Evolutionary conservation across 1,140 invertebrate species (phyloP).

Genomic region (Papilio polyxenes): DNA sequence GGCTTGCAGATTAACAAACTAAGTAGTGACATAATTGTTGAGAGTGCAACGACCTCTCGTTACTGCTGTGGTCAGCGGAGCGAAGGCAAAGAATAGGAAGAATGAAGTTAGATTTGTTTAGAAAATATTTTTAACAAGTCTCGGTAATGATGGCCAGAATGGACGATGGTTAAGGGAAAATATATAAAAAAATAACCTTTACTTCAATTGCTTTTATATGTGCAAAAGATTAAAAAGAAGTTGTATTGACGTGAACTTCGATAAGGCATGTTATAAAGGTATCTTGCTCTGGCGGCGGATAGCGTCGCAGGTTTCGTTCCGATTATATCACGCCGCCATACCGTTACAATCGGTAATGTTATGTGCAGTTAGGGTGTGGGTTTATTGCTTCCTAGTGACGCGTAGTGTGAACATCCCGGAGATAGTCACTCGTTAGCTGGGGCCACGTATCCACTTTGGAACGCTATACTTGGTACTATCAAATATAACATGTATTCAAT

Average conservation of each 20-base stretch:
- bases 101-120: slow-evolving; percentile 12
- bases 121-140: slow-evolving; percentile 26
- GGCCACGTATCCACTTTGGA: slow-evolving; percentile 52
- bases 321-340: slow-evolving; percentile 67
- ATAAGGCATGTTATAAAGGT: slow-evolving; percentile 71
- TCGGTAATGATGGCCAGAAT: neutral
- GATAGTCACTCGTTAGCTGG: slow-evolving; percentile 71
- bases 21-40: slow-evolving; percentile 62
- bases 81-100: slow-evolving; percentile 33
- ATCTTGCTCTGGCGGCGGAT: slow-evolving; percentile 49
- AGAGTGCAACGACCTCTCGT: slow-evolving; percentile 64
- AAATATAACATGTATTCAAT: neutral
- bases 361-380: slow-evolving; percentile 77
- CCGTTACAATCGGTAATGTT: slow-evolving; percentile 77
- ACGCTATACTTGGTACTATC: neutral
- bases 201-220: slow-evolving; percentile 29
- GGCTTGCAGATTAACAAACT: slow-evolving; percentile 70
- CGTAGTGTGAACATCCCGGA: slow-evolving; percentile 73
- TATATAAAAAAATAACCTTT: neutral
- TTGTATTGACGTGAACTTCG: slow-evolving; percentile 53
- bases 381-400: slow-evolving; percentile 77
- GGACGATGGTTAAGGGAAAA: neutral
- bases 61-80: slow-evolving; percentile 44
- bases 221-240: slow-evolving; percentile 37
- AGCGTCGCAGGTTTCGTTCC: slow-evolving; percentile 55